Evolutionary conservation across 2,797 vertebrate genomes (phyloP).

Genomic region (Neostethus bicornis): DNA sequence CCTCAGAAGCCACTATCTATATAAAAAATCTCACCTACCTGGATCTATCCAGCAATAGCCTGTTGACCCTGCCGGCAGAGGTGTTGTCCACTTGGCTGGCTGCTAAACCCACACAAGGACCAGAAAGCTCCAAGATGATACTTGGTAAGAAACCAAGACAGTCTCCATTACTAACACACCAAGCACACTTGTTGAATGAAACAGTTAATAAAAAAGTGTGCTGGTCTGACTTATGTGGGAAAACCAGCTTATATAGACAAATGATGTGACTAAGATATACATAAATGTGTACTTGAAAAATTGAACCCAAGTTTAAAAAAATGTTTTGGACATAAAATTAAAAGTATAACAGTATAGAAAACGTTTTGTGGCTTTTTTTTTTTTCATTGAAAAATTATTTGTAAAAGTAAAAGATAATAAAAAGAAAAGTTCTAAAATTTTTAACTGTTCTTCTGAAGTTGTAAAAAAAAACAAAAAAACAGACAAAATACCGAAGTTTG

Average conservation of each 20-base stretch:
- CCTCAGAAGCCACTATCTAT: slow-evolving; percentile 85
- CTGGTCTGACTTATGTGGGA: no score
- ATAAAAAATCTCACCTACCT: slow-evolving; percentile 92
- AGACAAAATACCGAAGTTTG: background rate
- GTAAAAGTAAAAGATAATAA: no score
- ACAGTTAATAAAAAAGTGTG: no score
- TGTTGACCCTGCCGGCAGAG: slow-evolving; percentile 88
- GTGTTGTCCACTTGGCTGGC: slow-evolving; percentile 87
- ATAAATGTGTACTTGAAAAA: no score
- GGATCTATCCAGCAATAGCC: slow-evolving; percentile 93
- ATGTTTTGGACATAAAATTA: no score
- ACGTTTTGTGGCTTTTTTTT: no score
- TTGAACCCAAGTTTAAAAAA: no score
- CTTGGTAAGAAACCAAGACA: slow-evolving; percentile 82
- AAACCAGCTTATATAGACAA: no score
- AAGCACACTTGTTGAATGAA: background rate
- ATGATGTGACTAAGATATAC: no score
- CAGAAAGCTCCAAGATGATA: slow-evolving; percentile 87
- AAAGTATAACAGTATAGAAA: no score
- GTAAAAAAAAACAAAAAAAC: background rate
- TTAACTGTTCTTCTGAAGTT: background rate
- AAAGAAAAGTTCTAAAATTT: background rate
- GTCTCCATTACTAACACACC: background rate
- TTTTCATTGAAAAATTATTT: no score
- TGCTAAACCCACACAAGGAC: slow-evolving; percentile 80